Conservation (phyloP, 53 echinoderm and acorn worm species). For the Patiria pectinifera region DNA sequence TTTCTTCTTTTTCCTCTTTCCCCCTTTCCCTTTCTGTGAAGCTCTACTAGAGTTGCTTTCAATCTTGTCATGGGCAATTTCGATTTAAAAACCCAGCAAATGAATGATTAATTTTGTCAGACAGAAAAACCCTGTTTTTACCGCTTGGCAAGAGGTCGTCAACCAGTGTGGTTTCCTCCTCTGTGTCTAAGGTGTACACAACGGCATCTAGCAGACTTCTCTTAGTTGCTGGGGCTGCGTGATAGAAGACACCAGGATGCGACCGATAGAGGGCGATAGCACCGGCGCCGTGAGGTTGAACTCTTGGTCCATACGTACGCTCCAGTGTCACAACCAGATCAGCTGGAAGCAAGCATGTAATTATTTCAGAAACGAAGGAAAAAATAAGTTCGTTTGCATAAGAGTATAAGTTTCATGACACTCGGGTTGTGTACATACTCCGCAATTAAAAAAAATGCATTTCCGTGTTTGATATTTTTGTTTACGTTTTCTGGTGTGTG, state of each 20-base stretch:
- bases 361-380: not conserved
- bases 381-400: too few species aligned
- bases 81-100: too few species aligned
- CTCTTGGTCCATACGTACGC: not conserved
- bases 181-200: constrained; percentile 66
- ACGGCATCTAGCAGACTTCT: constrained; percentile 77
- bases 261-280: constrained; percentile 79
- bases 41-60: too few species aligned
- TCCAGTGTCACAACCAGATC: not conserved
- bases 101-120: too few species aligned
- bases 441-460: too few species aligned
- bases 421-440: too few species aligned
- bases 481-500: too few species aligned
- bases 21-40: too few species aligned
- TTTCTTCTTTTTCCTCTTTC: too few species aligned
- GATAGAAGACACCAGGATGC: constrained; percentile 52
- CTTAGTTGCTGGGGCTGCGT: constrained; percentile 55
- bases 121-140: not conserved
- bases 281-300: constrained; percentile 62
- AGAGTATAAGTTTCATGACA: too few species aligned
- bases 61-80: too few species aligned
- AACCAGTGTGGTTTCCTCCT: not conserved
- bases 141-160: not conserved
- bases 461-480: too few species aligned
- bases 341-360: not conserved